Evolutionary conservation across 2,888 invertebrate species (phyloP).

Genomic region (Neoscelio sp.): DNA sequence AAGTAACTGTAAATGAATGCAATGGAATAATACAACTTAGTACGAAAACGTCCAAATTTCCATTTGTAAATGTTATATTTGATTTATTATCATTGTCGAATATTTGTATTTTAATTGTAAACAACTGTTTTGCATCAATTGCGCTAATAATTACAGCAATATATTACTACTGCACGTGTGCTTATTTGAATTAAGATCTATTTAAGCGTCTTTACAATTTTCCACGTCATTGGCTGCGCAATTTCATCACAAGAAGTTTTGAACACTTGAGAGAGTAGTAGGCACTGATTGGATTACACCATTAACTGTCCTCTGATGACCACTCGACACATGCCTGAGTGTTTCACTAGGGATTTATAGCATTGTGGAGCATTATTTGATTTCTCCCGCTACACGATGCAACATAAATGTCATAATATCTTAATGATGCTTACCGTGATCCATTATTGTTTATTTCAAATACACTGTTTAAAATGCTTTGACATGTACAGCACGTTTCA

Average conservation of each 20-base stretch:
- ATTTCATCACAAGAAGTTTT: conserved; percentile 52
- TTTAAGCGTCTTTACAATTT: conserved; percentile 27
- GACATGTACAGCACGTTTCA: too few relatives aligned
- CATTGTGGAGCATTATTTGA: conserved; percentile 47
- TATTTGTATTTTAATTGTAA: too few relatives aligned
- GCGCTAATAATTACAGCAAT: neutral
- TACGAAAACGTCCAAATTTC: neutral
- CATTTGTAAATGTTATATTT: neutral
- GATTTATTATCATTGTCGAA: too few relatives aligned
- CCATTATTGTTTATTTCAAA: too few relatives aligned
- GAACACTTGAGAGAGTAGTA: conserved; percentile 46
- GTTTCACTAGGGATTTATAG: conserved; percentile 61
- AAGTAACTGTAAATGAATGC: conserved; percentile 41
- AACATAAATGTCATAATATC: conserved; percentile 14
- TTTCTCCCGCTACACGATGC: conserved; percentile 12
- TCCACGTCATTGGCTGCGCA: conserved; percentile 43
- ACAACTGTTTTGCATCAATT: too few relatives aligned
- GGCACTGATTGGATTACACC: conserved; percentile 72
- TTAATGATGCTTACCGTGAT: conserved; percentile 11
- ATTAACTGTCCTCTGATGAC: conserved; percentile 71
- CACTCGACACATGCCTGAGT: conserved; percentile 61
- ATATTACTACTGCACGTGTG: neutral
- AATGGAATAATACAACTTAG: neutral
- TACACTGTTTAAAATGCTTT: too few relatives aligned
- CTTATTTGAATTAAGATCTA: conserved; percentile 1